Base-by-base conservation (phyloP, 2,888 invertebrate species). In the Thysanoteuthis rhombus region DNA sequence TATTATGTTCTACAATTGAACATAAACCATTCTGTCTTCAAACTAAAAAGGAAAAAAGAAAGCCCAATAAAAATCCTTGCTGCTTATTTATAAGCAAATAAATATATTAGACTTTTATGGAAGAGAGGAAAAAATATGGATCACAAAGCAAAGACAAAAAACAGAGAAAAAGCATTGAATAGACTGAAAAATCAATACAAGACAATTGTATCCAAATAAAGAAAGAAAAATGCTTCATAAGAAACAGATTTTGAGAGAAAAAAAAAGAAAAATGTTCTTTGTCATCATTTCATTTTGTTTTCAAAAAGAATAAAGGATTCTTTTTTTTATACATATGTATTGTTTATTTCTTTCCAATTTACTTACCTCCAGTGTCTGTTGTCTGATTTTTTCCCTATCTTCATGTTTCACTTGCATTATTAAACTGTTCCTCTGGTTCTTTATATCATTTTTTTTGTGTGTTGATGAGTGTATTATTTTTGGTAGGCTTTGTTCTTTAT, bases 141-240 rank as follows among this genome's bases (percentile, higher is more conserved):
- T 75, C 75, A 28, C 52, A 75, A 75, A 75, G 19, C 75, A 16
- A 75, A n/a, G n/a, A 8, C n/a, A 75, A 36, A 75, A 75, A 75
- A 58, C 1, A 75, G 8, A 75, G n/a, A 75, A 75, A 75, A n/a
- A 75, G 12, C 36, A 75, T 75, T 75, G 75, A 75, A 16, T 75
- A n/a, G 75, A n/a, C n/a, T 75, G 75, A n/a, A 16, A 75, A 75
- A 75, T 75, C 75, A 75, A 75, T 75, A 75, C 12, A 75, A 75
- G n/a, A 75, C 75, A 75, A 75, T 75, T 75, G 75, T n/a, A 75
- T 75, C 75, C 75, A 75, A 75, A 75, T 75, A 75, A n/a, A 75
- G 16, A 75, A 75, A 75, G n/a, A 75, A 75, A 75, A 75, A 75
- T 75, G n/a, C 16, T 75, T 10, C n/a, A 52, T 52, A 25, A 52